Evolutionary conservation across 2,797 vertebrate genomes (phyloP), one percentile per base, ranked within the genome.

Genomic region (Pipistrellus pipistrellus): DNA sequence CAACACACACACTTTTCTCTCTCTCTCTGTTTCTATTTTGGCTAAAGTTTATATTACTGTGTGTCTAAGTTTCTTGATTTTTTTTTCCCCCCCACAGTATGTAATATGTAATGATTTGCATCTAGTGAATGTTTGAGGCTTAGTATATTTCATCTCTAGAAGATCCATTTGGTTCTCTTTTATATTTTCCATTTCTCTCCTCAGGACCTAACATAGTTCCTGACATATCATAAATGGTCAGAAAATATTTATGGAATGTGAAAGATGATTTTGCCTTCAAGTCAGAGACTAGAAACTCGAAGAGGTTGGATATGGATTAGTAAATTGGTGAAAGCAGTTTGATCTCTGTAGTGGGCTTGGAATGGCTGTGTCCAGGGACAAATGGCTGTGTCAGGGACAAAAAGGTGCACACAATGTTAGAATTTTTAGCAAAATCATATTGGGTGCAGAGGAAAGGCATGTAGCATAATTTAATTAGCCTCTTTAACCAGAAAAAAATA

Each of bases 391-490:
- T 80, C 6, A 23, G 83, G 25, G 69, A n/a, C 57, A 90, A 75
- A 71, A 41, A 78, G 73, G 88, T 90, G 35, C 82, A 5, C 4
- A 11, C 2, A 78, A 10, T 75, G 51, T 88, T 92, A 46, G 46
- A 62, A n/a, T 64, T 86, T 88, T 92, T 94, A 87, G 72, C 64
- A 68, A 73, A 93, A 62, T 80, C 13, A 44, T 80, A 48, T 20
- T 69, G 35, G 20, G 7, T 90, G 41, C 80, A 15, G 41, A 84
- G 25, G 8, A 17, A 48, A 64, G 55, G 38, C 27, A 23, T 90
- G 23, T 66, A 83, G 64, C 6, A 73, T 20, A 8, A 32, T 44
- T 55, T 17, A 88, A 78, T 92, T 4, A 20, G 32, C 21, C 53
- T 5, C n/a, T 5, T 68, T 51, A 90, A 66, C 30, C 68, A 48